Percentiles rank a stretch among this genome's conserved stretches.
phyloP scores from a whole-genome alignment of 2,888 invertebrate genomes.

The Ophioninae sp. region DNA sequence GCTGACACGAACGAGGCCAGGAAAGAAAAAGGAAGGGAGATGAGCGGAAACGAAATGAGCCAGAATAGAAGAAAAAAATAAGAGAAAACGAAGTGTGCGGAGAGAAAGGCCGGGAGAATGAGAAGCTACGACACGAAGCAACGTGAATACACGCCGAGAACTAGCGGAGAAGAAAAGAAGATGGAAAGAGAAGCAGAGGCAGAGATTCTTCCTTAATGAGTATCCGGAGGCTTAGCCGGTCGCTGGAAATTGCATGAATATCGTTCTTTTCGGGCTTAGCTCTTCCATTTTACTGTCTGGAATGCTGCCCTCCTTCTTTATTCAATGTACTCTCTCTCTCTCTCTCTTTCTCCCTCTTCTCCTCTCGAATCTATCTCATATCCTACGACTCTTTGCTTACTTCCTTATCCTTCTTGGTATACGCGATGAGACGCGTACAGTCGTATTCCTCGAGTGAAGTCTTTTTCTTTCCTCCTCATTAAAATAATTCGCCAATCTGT shows the following conservation, averaged over 20 bases:
- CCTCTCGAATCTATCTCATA: constrained; percentile 60
- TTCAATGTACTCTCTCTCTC: constrained; percentile 34
- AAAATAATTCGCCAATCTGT: constrained; percentile 6
- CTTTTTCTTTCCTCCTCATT: constrained; percentile 14
- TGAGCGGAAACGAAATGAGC: constrained; percentile 59
- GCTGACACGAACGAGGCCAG: constrained; percentile 45
- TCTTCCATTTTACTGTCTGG: constrained; percentile 57
- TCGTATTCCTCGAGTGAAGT: not conserved
- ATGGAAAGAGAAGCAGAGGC: constrained; percentile 42
- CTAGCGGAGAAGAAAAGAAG: constrained; percentile 43
- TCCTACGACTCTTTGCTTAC: constrained; percentile 54
- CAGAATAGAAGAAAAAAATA: constrained; percentile 43
- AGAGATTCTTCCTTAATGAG: constrained; percentile 68
- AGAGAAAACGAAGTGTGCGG: constrained; percentile 9
- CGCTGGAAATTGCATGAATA: constrained; percentile 75
- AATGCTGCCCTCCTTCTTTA: constrained; percentile 54
- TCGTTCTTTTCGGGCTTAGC: constrained; percentile 67
- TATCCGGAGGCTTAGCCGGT: constrained; percentile 66
- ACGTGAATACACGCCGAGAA: constrained; percentile 53
- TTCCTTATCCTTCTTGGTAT: constrained; percentile 60
- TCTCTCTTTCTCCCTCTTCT: constrained; percentile 36
- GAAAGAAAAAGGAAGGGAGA: constrained; percentile 40
- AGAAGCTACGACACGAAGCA: constrained; percentile 46
- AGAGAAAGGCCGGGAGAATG: constrained; percentile 45
- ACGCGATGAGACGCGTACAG: constrained; percentile 49